Base-by-base conservation (phyloP, 2,797 vertebrate species). In the Zonotrichia albicollis region DNA sequence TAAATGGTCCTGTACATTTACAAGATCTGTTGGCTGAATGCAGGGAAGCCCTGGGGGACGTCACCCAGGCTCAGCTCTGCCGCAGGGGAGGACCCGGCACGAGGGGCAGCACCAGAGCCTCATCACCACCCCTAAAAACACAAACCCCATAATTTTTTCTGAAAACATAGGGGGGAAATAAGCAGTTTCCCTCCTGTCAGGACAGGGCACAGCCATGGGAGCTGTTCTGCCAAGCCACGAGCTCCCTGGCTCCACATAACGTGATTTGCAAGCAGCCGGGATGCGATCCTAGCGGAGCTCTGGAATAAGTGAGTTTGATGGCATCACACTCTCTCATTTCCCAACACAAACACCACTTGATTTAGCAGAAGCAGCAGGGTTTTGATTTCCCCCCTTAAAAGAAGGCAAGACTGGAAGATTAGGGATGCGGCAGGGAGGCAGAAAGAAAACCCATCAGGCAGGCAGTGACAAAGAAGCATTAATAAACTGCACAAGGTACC, bases 1-100 rank as follows among this genome's bases (percentile, higher is more conserved):
- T 98, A 98, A 98, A 98, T 97, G 97, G 95, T 96, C 96, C 96
- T 94, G 89, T 93, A 96, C 97, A 72, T 98, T 98, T 97, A 98
- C 95, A 97, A 95, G 96, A 97, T 89, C 96, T 96, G 70, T 46
- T 55, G 84, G 97, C 93, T 96, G 84, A 48, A 94, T 1, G 38
- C 65, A 43, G 95, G 96, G 76, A 95, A 92, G 36, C 74, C 94
- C 57, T 4, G 34, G 43, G 90, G 91, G 55, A 87, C 2, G 16
- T 74, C 83, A 20, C 38, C 72, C 51, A 2, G 7, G 67, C 83
- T 55, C 58, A 30, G 86, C 55, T 23, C 43, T 34, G 76, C 78
- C 11, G 87, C 45, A 0, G 1, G 36, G 48, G n/a, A 50, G 50
- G 81, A 57, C 6, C 7, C 3, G 2, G 57, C 29, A 6, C 0